These are phyloP conservation scores for Thera obeliscata DNA, from an alignment of 2,888 invertebrate genomes.

Conservation along the genomic window DNA sequence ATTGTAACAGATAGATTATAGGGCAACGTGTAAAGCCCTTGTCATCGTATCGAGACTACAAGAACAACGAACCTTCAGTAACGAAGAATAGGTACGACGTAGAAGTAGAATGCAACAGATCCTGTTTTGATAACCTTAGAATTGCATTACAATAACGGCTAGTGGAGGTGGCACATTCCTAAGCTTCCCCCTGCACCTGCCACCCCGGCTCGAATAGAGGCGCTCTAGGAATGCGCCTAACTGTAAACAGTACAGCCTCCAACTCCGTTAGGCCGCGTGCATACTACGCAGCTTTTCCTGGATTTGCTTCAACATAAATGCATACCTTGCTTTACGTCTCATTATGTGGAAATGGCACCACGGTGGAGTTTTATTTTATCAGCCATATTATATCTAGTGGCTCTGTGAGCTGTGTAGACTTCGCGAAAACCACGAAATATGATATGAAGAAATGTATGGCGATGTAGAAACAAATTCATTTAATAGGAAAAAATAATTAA, in stretches of 20 bases:
- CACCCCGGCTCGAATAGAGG: conserved; percentile 24
- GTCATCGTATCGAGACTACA: no score
- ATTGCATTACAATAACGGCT: conserved; percentile 48
- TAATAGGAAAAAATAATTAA: no score
- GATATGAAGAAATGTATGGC: no score
- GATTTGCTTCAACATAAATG: not conserved
- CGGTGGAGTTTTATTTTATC: no score
- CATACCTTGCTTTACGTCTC: not conserved
- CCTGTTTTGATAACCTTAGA: not conserved
- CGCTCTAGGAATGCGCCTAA: conserved; percentile 79
- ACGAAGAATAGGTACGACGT: no score
- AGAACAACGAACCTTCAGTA: no score
- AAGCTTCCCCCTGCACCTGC: conserved; percentile 25
- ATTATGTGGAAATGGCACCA: not conserved
- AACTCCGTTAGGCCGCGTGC: conserved; percentile 65
- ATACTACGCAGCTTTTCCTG: conserved; percentile 16
- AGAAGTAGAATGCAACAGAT: not conserved
- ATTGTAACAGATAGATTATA: no score
- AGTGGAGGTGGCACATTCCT: conserved; percentile 53
- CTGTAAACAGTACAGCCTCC: conserved; percentile 73
- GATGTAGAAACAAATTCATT: no score
- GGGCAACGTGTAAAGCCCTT: no score
- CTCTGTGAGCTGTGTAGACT: no score
- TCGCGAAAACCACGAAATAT: no score
- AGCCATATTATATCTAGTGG: no score